phyloP scores from a whole-genome alignment of 2,888 invertebrate species.

The Andrena bucephala region DNA sequence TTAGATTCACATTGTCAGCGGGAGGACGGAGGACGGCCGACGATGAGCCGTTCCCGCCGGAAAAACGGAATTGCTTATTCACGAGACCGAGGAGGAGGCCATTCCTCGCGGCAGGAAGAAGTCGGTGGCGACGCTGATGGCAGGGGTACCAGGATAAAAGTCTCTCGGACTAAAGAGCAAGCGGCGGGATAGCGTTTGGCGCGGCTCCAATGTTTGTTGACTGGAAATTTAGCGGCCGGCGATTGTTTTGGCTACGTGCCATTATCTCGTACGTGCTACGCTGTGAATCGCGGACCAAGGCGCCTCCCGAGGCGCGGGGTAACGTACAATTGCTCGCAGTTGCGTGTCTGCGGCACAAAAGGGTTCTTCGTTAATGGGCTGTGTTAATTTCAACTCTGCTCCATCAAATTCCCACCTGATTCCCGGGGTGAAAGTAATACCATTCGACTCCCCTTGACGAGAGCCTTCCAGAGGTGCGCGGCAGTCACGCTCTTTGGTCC shows the following conservation, averaged over 20 bases:
- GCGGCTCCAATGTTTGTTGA: conserved; percentile 82
- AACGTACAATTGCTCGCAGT: conserved; percentile 1
- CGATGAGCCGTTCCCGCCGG: conserved; percentile 31
- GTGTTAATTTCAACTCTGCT: no score
- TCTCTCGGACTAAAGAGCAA: conserved; percentile 64
- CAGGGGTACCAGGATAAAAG: conserved; percentile 68
- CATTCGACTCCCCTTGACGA: no score
- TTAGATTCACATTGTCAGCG: conserved; percentile 20
- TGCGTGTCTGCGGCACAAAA: conserved; percentile 15
- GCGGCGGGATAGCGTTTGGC: conserved; percentile 75
- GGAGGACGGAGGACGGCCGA: conserved; percentile 10
- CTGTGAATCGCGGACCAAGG: conserved; percentile 49
- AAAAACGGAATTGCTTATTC: conserved; percentile 62
- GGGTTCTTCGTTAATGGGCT: neutral
- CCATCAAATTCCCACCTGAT: no score
- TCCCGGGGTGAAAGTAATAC: no score
- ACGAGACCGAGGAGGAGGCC: conserved; percentile 26
- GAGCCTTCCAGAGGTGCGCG: no score
- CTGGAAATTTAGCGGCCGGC: conserved; percentile 83
- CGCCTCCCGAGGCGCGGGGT: conserved; percentile 9
- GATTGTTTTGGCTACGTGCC: conserved; percentile 83
- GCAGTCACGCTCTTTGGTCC: no score
- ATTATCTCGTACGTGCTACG: conserved; percentile 76
- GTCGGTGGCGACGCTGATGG: conserved; percentile 32
- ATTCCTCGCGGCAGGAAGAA: conserved; percentile 12